These are phyloP conservation scores for Ceyx melanurus DNA, from an alignment of 2,113 vertebrate species.

Conservation along the genomic window DNA sequence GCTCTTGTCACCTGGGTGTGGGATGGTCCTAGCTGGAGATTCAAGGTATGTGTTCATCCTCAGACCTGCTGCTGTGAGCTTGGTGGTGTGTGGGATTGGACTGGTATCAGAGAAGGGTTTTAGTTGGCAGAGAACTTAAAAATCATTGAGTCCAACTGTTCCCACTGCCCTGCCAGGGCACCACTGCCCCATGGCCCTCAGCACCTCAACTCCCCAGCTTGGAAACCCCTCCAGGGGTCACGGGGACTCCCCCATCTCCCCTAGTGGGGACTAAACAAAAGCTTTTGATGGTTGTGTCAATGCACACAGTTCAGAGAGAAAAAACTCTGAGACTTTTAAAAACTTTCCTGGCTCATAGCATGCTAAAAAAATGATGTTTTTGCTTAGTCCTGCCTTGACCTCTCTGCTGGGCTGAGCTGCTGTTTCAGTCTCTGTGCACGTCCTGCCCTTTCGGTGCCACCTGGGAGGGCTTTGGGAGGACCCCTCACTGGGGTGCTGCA, in stretches of 20 bases:
- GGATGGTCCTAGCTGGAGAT: background rate
- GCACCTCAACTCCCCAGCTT: no score
- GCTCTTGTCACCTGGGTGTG: background rate
- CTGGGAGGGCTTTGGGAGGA: background rate
- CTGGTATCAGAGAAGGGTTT: no score
- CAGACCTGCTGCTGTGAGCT: background rate
- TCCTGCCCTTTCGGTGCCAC: no score
- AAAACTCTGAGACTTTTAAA: background rate
- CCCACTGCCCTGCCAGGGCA: no score
- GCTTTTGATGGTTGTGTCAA: accelerated
- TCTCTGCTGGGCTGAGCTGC: background rate
- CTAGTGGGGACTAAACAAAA: background rate
- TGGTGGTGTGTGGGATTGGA: background rate
- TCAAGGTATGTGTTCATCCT: background rate
- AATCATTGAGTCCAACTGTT: no score
- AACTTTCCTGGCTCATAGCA: background rate
- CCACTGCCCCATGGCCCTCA: no score
- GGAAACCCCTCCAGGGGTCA: no score
- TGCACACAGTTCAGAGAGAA: background rate
- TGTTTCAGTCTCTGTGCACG: accelerated
- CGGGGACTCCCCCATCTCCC: no score
- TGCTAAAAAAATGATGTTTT: background rate
- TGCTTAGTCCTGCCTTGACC: background rate
- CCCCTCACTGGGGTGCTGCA: background rate
- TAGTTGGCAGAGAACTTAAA: no score